phyloP scores from a whole-genome alignment of 2,888 invertebrate genomes.

The Uropetala carovei region DNA sequence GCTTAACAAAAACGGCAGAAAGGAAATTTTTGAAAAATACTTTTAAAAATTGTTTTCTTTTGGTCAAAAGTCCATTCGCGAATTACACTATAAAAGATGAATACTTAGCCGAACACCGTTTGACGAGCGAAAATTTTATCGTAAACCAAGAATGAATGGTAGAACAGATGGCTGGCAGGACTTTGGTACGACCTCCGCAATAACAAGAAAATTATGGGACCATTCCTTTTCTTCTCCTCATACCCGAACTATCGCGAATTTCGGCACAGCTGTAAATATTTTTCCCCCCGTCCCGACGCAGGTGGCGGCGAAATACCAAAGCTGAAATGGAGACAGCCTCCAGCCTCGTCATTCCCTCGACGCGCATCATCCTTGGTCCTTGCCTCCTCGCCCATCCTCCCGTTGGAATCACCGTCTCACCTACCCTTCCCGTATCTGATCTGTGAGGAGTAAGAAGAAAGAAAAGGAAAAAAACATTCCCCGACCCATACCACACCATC shows the following conservation, averaged over 20 bases:
- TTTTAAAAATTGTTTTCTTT: no score
- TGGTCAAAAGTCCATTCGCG: no score
- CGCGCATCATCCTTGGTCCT: not conserved
- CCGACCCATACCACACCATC: conserved; percentile 29
- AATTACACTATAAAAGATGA: no score
- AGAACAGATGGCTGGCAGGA: not conserved
- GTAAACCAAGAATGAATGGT: not conserved
- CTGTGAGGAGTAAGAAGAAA: not conserved
- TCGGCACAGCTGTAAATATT: not conserved
- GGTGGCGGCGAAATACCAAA: not conserved
- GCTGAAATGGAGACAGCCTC: not conserved
- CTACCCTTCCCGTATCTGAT: not conserved
- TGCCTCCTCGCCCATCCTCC: not conserved
- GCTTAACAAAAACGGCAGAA: no score
- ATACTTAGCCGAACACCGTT: no score
- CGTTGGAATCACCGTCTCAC: not conserved
- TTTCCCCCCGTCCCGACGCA: not conserved
- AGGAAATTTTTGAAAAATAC: no score
- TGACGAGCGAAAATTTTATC: not conserved
- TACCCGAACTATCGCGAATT: not conserved
- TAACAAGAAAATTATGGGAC: not conserved
- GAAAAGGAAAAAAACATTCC: not conserved
- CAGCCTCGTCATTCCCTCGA: not conserved
- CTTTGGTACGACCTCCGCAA: not conserved
- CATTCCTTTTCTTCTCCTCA: not conserved